These are phyloP conservation scores for Phenganax marumi DNA, from an alignment of 92 coral and sea anemone species.

Conservation along the genomic window DNA sequence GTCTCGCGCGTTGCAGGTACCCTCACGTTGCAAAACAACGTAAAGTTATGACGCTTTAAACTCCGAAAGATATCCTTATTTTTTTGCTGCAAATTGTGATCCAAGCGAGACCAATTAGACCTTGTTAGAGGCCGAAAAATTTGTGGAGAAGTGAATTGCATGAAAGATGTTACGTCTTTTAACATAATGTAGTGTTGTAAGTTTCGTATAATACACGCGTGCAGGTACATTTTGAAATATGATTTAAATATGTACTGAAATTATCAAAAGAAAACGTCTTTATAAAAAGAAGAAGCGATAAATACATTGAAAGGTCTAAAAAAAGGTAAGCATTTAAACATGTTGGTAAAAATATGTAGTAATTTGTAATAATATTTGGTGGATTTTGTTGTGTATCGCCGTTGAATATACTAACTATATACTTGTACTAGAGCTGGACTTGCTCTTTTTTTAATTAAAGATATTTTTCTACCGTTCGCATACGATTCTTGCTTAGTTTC, in stretches of 20 bases:
- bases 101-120: not conserved
- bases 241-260: constrained; percentile 3
- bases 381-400: no score
- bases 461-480: no score
- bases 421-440: no score
- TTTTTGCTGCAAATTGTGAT: not conserved
- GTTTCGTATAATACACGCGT: not conserved
- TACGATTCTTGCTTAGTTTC: no score
- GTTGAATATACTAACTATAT: no score
- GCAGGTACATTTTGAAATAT: not conserved
- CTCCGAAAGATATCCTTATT: not conserved
- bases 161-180: no score
- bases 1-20: constrained; percentile 9
- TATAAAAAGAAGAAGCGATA: not conserved
- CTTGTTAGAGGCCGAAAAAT: no score
- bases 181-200: not conserved
- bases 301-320: not conserved
- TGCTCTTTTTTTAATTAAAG: no score
- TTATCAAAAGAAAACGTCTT: not conserved
- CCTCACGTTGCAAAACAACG: not conserved
- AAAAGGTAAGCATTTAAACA: no score
- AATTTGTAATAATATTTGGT: no score
- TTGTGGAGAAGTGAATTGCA: no score
- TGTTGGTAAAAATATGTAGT: no score
- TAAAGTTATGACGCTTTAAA: not conserved